Conservation (phyloP, 1,140 invertebrate genomes). For the Solen grandis region DNA sequence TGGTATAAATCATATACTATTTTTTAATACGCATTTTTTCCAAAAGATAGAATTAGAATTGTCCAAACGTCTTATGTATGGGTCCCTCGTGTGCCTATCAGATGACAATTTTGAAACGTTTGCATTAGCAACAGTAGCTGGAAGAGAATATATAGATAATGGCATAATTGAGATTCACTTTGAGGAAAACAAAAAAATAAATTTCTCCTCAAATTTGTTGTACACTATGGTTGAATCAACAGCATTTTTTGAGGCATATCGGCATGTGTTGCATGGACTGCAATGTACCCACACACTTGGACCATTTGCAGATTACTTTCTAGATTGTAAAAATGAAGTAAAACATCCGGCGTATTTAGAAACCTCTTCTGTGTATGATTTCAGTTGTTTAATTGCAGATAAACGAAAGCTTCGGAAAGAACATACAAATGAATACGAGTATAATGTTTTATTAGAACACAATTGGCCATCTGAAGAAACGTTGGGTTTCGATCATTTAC, state of each 20-base stretch:
- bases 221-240: conserved; percentile 81
- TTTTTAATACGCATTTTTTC: conserved; percentile 64
- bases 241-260: conserved; percentile 82
- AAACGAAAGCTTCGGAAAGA: not conserved
- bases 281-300: conserved; percentile 71
- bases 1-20: conserved; percentile 65
- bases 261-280: conserved; percentile 80
- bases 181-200: conserved; percentile 48
- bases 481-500: conserved; percentile 78
- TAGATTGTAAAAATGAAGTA: conserved; percentile 59
- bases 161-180: conserved; percentile 77
- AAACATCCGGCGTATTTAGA: conserved; percentile 67
- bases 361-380: not conserved
- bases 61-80: conserved; percentile 86
- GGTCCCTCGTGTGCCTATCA: conserved; percentile 87
- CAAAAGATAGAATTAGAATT: conserved; percentile 70
- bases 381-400: not conserved
- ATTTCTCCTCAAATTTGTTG: conserved; percentile 12
- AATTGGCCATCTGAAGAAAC: conserved; percentile 63
- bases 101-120: conserved; percentile 85
- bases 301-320: conserved; percentile 77
- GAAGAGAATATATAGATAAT: conserved; percentile 81
- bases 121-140: conserved; percentile 85
- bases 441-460: conserved; percentile 28
- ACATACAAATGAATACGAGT: conserved; percentile 37